These are phyloP conservation scores for Equus przewalskii DNA, from an alignment of 2,113 vertebrate genomes.

Conservation along the genomic window DNA sequence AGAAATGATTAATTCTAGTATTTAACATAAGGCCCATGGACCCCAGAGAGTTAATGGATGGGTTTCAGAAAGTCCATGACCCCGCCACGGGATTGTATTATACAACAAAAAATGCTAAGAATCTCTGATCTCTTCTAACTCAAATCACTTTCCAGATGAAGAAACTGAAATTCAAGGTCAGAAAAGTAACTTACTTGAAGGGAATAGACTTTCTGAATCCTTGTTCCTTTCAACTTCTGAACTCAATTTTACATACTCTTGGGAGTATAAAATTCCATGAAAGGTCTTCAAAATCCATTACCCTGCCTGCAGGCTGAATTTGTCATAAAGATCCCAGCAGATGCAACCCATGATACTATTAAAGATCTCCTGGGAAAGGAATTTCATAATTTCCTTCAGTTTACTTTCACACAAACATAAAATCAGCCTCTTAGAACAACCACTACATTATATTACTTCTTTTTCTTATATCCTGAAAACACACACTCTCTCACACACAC, in stretches of 20 bases:
- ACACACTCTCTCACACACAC: neutral
- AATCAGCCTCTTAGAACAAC: neutral
- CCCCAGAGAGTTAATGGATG: neutral
- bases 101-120: neutral
- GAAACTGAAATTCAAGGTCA: neutral
- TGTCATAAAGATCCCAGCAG: conserved; percentile 44
- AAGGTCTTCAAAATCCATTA: conserved; percentile 43
- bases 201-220: neutral
- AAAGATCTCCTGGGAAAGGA: conserved; percentile 15
- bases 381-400: conserved; percentile 38
- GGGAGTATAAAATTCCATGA: conserved; percentile 39
- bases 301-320: conserved; percentile 7
- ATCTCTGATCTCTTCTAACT: neutral
- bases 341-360: neutral
- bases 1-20: neutral
- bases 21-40: neutral
- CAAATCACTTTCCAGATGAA: neutral
- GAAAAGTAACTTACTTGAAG: neutral
- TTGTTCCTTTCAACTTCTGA: conserved; percentile 12
- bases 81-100: neutral
- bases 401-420: conserved; percentile 21
- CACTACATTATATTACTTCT: neutral
- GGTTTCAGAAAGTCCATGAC: neutral
- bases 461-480: neutral
- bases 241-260: conserved; percentile 6